Evolutionary conservation across 2,113 vertebrate genomes (phyloP), one percentile per base, ranked within the genome.

Genomic region (Loxodonta africana): DNA sequence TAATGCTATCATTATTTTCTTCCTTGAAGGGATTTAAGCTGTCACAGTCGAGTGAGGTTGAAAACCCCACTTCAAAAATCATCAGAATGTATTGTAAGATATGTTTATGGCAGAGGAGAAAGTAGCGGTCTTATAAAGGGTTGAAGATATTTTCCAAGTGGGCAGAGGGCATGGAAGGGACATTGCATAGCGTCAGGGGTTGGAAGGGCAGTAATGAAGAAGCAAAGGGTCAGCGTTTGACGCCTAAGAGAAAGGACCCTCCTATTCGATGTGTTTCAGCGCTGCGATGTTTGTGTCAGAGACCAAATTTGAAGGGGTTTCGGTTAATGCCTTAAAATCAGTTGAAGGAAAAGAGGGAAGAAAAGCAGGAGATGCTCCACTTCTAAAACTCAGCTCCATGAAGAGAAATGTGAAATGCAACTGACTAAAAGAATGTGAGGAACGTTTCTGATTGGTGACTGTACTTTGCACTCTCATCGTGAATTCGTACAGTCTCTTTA

Each of bases 401-500:
- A 26, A 76, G 37, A 92, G 71, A 93, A 94, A 80, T 21, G 81
- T 69, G 65, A 85, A 67, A 25, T 33, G 57, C 91, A 46, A 85
- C 62, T 15, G 80, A 30, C 48, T 85, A 51, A 33, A 11, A 62
- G 30, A 85, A 17, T 63, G 51, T 41, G 44, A 83, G 21, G 12
- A 26, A 76, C 85, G 11, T 67, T 94, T 95, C 93, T 12, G 5
- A 95, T 91, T 97, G 95, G 95, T 92, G 63, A 77, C 80, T 90
- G 51, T 92, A 93, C 81, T 89, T 87, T 10, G 17, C 80, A 46
- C 6, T 5, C 33, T 86, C 48, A 60, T 73, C 57, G 25, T 1
- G n/a, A 88, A 94, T 95, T 62, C 87, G 60, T 11, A 69, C 26
- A 15, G 65, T 69, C 73, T 46, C 65, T 80, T 87, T 62, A 63